Evolutionary conservation across 2,113 vertebrate genomes (phyloP).

Genomic region (Dasyprocta punctata): DNA sequence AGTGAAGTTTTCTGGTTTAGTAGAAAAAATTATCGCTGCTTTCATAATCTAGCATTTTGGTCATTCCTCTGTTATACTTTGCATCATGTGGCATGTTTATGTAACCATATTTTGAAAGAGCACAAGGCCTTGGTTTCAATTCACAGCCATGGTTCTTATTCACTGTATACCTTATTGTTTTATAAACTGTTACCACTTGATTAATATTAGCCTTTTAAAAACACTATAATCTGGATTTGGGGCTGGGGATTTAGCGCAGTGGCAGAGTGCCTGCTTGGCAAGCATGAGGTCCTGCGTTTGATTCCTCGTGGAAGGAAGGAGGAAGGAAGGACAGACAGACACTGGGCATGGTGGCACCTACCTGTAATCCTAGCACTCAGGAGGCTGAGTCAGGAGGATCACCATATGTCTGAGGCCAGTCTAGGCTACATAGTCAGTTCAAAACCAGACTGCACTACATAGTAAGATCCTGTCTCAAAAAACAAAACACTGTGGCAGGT

Average conservation of each 20-base stretch:
- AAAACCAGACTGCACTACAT: neutral
- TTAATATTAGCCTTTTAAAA: slow-evolving; percentile 36
- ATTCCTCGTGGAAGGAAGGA: too few species aligned
- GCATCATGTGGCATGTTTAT: neutral
- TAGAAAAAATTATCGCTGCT: neutral
- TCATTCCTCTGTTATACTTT: neutral
- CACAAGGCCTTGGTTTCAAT: neutral
- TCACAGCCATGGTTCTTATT: slow-evolving; percentile 24
- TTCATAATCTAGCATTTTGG: neutral
- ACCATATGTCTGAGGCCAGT: neutral
- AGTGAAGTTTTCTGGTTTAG: neutral
- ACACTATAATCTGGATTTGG: neutral
- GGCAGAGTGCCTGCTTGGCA: too few species aligned
- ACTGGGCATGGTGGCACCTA: neutral
- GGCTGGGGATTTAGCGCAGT: too few species aligned
- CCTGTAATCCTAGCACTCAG: neutral
- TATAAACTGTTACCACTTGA: slow-evolving; percentile 4
- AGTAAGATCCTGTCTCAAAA: neutral
- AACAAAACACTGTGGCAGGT: neutral
- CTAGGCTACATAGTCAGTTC: neutral
- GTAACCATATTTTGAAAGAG: neutral
- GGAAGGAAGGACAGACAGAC: too few species aligned
- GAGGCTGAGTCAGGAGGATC: neutral
- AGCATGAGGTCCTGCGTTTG: too few species aligned
- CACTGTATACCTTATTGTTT: neutral